phyloP scores from a whole-genome alignment of 1,140 invertebrate species.

The Helicoverpa zea region DNA sequence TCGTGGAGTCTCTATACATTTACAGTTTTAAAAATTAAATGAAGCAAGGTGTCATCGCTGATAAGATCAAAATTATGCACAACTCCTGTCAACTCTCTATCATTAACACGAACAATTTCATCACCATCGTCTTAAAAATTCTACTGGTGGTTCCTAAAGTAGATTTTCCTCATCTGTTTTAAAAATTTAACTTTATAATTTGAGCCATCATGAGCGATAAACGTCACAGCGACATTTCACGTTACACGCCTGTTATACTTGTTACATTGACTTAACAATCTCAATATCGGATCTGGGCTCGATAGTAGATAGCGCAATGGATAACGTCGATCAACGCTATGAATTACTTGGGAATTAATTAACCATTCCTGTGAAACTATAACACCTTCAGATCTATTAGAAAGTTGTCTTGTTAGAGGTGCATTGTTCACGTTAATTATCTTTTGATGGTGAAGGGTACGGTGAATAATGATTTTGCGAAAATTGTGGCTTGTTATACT shows the following conservation, averaged over 20 bases:
- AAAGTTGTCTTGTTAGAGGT: slow-evolving; percentile 56
- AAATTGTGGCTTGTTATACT: slow-evolving; percentile 21
- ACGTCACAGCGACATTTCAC: slow-evolving; percentile 54
- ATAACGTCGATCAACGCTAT: slow-evolving; percentile 75
- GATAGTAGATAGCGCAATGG: slow-evolving; percentile 60
- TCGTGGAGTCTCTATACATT: background rate
- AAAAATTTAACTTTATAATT: slow-evolving; percentile 1
- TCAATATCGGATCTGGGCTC: slow-evolving; percentile 61
- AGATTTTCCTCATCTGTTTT: background rate
- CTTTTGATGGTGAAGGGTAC: slow-evolving; percentile 6
- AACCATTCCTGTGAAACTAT: slow-evolving; percentile 67
- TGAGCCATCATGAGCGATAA: slow-evolving; percentile 49
- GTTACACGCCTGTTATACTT: slow-evolving; percentile 62
- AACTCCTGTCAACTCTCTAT: background rate
- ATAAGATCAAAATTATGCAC: background rate
- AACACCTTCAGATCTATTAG: slow-evolving; percentile 66
- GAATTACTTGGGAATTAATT: slow-evolving; percentile 76
- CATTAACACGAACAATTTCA: slow-evolving; percentile 1
- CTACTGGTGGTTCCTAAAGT: background rate
- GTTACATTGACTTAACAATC: slow-evolving; percentile 66
- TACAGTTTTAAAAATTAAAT: background rate
- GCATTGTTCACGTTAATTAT: slow-evolving; percentile 38
- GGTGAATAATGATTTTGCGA: slow-evolving; percentile 25
- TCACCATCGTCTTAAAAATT: background rate
- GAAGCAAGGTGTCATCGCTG: background rate